Evolutionary conservation across 2,113 vertebrate species (phyloP).

Genomic region (Anguilla rostrata): DNA sequence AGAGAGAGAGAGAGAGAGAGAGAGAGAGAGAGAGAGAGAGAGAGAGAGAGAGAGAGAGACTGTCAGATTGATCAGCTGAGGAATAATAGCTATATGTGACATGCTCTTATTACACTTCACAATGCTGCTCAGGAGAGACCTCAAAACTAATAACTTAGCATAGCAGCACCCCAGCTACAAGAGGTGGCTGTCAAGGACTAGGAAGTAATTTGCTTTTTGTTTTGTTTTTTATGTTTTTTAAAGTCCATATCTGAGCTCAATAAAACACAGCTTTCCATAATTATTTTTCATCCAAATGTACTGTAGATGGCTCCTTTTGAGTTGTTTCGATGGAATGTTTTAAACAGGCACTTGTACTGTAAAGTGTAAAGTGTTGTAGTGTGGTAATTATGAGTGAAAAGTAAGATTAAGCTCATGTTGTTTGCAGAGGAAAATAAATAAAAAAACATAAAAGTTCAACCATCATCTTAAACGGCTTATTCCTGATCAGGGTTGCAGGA

Average conservation of each 20-base stretch:
- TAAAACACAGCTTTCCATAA: background rate
- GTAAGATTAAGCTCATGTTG: too few species aligned
- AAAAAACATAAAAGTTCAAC: too few species aligned
- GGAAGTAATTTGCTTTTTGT: background rate
- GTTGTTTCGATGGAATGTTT: background rate
- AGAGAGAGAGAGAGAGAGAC: background rate
- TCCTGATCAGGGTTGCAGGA: too few species aligned
- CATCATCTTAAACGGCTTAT: too few species aligned
- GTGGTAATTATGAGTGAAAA: too few species aligned
- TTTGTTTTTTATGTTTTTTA: background rate
- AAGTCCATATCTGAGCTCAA: background rate
- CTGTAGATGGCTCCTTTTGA: background rate
- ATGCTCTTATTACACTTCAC: background rate
- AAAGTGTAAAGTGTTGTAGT: too few species aligned
- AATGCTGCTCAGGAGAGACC: background rate
- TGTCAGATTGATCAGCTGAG: background rate
- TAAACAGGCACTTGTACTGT: background rate
- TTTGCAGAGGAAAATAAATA: too few species aligned
- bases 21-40: too few species aligned
- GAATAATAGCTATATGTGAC: background rate
- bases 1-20: background rate
- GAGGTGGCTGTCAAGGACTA: background rate
- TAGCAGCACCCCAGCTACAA: background rate
- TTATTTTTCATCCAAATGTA: background rate
- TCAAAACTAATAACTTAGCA: background rate